Conservation (phyloP, 2,888 invertebrate genomes). For the Willowsia nigromaculata region DNA sequence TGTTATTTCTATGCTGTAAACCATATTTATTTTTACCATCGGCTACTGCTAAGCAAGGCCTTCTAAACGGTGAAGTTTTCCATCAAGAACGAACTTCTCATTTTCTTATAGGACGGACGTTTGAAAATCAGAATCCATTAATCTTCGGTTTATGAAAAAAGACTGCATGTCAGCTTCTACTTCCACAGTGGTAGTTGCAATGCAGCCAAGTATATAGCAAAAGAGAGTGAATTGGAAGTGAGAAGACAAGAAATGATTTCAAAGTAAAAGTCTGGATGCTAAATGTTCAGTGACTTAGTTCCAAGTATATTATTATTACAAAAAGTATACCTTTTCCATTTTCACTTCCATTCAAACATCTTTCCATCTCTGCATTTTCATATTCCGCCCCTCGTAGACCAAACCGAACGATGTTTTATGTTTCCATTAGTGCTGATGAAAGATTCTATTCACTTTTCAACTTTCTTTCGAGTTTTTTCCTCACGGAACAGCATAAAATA, state of each 20-base stretch:
- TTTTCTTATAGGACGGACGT: slow-evolving; percentile 6
- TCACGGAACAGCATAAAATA: neutral
- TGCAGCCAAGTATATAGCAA: neutral
- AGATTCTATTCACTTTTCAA: slow-evolving; percentile 28
- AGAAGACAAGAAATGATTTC: slow-evolving; percentile 29
- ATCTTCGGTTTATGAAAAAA: slow-evolving; percentile 53
- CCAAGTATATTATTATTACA: neutral
- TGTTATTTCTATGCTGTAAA: neutral
- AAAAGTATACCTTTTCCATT: slow-evolving; percentile 23
- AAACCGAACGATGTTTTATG: too few relatives aligned
- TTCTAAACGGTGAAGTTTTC: slow-evolving; percentile 10
- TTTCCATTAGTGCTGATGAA: slow-evolving; percentile 34
- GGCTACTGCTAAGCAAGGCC: neutral
- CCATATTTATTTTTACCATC: neutral
- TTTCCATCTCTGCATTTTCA: neutral
- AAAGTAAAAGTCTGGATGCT: neutral
- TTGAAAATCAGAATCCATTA: slow-evolving; percentile 42
- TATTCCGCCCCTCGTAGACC: too few relatives aligned
- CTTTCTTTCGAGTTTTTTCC: slow-evolving; percentile 9
- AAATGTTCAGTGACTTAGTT: neutral
- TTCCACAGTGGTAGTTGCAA: neutral
- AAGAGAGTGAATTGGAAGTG: neutral
- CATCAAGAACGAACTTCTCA: slow-evolving; percentile 17
- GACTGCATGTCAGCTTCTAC: slow-evolving; percentile 5
- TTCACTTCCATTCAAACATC: slow-evolving; percentile 5